phyloP scores from a whole-genome alignment of 2,888 invertebrate species.

The Microchrysa polita region DNA sequence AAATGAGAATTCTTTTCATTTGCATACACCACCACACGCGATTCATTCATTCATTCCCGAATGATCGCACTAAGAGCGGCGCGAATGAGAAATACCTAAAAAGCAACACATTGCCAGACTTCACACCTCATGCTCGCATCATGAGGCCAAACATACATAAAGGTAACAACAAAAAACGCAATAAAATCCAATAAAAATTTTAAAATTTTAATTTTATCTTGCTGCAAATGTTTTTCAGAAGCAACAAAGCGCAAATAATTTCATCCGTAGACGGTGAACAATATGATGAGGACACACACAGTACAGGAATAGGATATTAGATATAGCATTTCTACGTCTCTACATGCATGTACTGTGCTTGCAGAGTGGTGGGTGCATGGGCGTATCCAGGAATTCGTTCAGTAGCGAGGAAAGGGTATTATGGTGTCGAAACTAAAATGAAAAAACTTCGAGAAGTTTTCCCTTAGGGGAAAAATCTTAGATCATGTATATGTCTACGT shows the following conservation, averaged over 20 bases:
- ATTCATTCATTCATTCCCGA: background rate
- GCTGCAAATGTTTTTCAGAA: conserved; percentile 22
- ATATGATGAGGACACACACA: background rate
- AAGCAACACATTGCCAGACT: background rate
- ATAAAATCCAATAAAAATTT: conserved; percentile 42
- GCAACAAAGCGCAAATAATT: conserved; percentile 22
- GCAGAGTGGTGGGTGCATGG: too few species aligned
- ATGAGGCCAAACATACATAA: conserved; percentile 34
- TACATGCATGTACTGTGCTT: too few species aligned
- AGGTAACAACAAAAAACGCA: conserved; percentile 38
- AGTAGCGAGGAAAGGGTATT: too few species aligned
- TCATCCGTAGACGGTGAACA: background rate
- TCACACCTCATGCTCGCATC: conserved; percentile 23
- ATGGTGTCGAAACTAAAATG: too few species aligned
- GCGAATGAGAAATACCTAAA: background rate
- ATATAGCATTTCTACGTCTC: too few species aligned
- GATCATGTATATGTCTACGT: too few species aligned
- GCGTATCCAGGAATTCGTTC: too few species aligned
- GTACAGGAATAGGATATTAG: background rate
- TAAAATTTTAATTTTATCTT: conserved; percentile 34
- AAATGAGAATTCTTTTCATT: conserved; percentile 19
- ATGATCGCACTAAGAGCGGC: background rate
- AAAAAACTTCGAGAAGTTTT: too few species aligned
- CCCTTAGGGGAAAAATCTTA: too few species aligned
- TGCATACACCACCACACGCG: conserved; percentile 15